Percentiles rank a stretch among this genome's conserved stretches.
These are phyloP conservation scores for Toxostoma redivivum DNA, from an alignment of 2,113 vertebrate genomes.

Conservation along the genomic window DNA sequence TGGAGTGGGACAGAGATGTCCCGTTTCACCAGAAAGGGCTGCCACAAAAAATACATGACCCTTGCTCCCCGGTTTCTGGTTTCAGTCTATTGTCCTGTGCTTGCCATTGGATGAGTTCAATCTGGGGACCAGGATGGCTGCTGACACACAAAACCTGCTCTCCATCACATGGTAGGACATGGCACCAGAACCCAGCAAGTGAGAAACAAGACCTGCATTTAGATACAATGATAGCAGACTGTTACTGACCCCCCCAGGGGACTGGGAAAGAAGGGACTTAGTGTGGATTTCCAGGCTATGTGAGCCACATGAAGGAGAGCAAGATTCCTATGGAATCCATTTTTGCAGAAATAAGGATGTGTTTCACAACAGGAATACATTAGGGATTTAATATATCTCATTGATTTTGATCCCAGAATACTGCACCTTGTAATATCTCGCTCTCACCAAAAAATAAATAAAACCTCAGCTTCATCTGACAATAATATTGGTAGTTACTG, in stretches of 20 bases:
- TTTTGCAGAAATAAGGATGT: neutral
- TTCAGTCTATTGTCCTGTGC: neutral
- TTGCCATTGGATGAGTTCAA: neutral
- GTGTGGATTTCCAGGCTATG: neutral
- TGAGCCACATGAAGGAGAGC: rapidly evolving
- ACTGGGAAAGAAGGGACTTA: rapidly evolving
- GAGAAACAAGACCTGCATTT: neutral
- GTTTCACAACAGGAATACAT: neutral
- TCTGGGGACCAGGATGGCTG: neutral
- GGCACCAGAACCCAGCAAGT: rapidly evolving
- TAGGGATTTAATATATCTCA: neutral
- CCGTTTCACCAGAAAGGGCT: neutral
- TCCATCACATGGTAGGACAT: neutral
- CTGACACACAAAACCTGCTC: neutral
- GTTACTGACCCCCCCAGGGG: neutral
- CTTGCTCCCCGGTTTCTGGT: neutral
- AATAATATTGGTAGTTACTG: neutral
- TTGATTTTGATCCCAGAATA: neutral
- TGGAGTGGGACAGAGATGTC: neutral
- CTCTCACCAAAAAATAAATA: neutral
- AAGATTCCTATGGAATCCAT: neutral
- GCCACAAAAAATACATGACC: rapidly evolving
- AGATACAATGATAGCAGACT: neutral
- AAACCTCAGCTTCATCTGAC: neutral
- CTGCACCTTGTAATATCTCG: neutral